phyloP scores from a whole-genome alignment of 2,113 vertebrate species.

The Phalacrocorax pelagicus region DNA sequence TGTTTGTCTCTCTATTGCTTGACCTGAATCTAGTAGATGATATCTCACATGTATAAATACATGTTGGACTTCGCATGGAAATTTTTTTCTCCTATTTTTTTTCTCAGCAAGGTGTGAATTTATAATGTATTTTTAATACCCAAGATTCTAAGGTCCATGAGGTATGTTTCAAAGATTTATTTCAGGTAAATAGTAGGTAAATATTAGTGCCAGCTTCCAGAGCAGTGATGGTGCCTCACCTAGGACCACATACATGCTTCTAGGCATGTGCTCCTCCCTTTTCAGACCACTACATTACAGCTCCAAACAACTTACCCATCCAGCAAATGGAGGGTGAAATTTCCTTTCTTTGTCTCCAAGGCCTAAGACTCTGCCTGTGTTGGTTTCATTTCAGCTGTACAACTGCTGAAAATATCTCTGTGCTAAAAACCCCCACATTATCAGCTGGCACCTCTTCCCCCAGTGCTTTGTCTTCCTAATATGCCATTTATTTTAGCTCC shows the following conservation, averaged over 20 bases:
- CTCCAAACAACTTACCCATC: not conserved
- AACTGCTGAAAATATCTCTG: not conserved
- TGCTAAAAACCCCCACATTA: not conserved
- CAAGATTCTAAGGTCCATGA: not conserved
- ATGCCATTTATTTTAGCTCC: not conserved
- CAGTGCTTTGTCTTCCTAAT: not conserved
- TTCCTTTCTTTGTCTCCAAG: not conserved
- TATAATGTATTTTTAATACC: not conserved
- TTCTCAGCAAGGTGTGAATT: not conserved
- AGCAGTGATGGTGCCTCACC: not conserved
- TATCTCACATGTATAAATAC: not conserved
- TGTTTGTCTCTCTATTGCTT: not conserved
- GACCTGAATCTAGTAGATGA: not conserved
- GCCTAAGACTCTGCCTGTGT: not conserved
- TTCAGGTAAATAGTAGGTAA: not conserved
- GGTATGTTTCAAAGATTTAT: not conserved
- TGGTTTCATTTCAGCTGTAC: not conserved
- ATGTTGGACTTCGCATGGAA: not conserved
- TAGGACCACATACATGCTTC: not conserved
- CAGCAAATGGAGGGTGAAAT: not conserved
- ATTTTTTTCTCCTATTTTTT: rapidly evolving
- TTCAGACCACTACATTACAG: not conserved
- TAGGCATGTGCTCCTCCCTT: not conserved
- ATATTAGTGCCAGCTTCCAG: not conserved
- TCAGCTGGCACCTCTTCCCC: not conserved